Conservation (phyloP, 1,140 invertebrate species). For the Zaprionus tsacasi region DNA sequence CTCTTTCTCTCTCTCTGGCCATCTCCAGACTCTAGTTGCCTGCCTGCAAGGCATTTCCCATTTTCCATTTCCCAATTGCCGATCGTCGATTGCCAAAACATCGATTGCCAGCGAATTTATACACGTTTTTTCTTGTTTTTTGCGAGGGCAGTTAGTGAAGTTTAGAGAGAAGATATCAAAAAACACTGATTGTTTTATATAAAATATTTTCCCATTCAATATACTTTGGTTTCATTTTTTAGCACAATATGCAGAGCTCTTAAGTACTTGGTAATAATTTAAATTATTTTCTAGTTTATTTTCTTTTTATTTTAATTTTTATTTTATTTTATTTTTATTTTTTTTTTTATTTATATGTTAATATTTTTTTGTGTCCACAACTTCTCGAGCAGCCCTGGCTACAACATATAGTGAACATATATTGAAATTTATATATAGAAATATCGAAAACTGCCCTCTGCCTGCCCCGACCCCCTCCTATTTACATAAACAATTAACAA, state of each 20-base stretch:
- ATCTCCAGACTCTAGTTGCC: constrained; percentile 12
- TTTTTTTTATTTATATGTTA: too few relatives aligned
- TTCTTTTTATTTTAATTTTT: too few relatives aligned
- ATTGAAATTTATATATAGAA: constrained; percentile 41
- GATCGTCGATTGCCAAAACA: constrained; percentile 46
- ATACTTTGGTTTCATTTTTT: too few relatives aligned
- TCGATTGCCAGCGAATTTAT: constrained; percentile 4
- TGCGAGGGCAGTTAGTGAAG: constrained; percentile 36
- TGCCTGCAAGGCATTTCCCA: constrained; percentile 53
- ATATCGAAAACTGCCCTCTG: not conserved
- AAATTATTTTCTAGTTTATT: too few relatives aligned
- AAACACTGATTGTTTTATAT: too few relatives aligned
- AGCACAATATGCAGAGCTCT: too few relatives aligned
- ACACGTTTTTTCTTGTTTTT: not conserved
- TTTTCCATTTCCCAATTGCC: constrained; percentile 63
- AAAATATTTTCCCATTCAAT: too few relatives aligned
- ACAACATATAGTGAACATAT: constrained; percentile 10
- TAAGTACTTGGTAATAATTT: too few relatives aligned
- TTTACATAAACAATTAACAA: constrained; percentile 55
- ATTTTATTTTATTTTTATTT: too few relatives aligned
- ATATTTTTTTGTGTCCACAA: too few relatives aligned
- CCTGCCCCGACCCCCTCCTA: not conserved
- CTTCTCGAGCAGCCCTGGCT: constrained; percentile 2
- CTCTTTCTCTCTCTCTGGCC: not conserved
- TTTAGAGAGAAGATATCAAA: too few relatives aligned